phyloP scores from a whole-genome alignment of 2,113 vertebrate genomes.

The Eulemur rufifrons region DNA sequence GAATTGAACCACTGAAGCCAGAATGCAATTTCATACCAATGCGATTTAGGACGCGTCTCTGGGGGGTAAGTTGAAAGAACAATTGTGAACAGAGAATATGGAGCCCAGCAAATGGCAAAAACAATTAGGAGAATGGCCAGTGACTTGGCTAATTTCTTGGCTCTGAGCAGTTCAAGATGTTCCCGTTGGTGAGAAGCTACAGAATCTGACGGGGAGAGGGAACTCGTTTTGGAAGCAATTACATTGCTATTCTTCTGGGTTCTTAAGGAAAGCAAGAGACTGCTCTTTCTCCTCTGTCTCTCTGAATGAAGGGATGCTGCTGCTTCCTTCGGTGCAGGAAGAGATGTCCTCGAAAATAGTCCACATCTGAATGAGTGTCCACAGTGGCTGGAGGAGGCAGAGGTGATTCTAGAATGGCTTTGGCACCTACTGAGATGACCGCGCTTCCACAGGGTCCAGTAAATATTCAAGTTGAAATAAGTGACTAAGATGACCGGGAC shows the following conservation, averaged over 20 bases:
- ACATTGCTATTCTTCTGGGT: background rate
- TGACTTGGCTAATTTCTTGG: slow-evolving; percentile 89
- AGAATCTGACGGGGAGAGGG: slow-evolving; percentile 20
- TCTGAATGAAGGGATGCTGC: fast-evolving
- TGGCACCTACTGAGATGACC: slow-evolving; percentile 70
- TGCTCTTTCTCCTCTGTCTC: slow-evolving; percentile 38
- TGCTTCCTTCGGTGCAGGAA: background rate
- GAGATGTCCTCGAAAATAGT: background rate
- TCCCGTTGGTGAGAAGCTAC: background rate
- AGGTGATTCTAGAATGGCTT: background rate
- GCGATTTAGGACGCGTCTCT: slow-evolving; percentile 64
- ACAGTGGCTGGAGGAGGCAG: background rate
- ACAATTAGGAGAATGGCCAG: slow-evolving; percentile 88
- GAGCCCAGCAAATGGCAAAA: slow-evolving; percentile 91
- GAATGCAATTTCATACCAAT: slow-evolving; percentile 88
- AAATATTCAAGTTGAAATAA: slow-evolving; percentile 93
- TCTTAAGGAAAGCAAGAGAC: slow-evolving; percentile 29
- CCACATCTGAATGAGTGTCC: background rate
- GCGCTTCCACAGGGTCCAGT: slow-evolving; percentile 88
- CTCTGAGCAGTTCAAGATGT: slow-evolving; percentile 71
- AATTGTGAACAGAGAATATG: slow-evolving; percentile 89
- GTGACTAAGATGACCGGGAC: slow-evolving; percentile 88
- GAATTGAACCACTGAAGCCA: slow-evolving; percentile 94
- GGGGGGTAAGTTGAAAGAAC: slow-evolving; percentile 80
- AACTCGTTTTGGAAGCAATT: background rate